phyloP scores from a whole-genome alignment of 2,113 vertebrate species.

The Crocuta crocuta region DNA sequence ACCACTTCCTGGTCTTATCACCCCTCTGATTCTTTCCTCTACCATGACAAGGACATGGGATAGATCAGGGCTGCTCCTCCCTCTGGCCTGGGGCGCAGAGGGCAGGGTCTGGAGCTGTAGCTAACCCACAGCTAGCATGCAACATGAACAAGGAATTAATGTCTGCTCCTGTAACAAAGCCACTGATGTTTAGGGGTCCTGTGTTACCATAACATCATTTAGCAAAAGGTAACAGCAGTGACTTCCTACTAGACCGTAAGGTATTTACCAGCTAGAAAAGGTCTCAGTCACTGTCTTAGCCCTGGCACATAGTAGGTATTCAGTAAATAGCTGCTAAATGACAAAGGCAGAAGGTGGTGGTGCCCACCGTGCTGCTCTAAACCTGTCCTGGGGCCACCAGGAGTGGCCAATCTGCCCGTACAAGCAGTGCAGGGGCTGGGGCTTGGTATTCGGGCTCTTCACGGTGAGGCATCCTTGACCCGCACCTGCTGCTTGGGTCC shows the following conservation, averaged over 20 bases:
- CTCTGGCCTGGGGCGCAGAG: background rate
- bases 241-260: background rate
- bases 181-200: background rate
- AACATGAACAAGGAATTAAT: too few relatives aligned
- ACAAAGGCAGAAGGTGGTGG: background rate
- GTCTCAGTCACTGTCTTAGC: background rate
- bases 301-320: background rate
- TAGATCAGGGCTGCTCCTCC: background rate
- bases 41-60: background rate
- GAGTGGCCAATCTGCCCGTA: background rate
- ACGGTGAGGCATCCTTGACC: background rate
- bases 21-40: background rate
- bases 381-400: background rate
- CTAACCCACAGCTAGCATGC: accelerated
- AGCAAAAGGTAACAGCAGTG: background rate
- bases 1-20: background rate
- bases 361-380: too few relatives aligned
- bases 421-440: background rate
- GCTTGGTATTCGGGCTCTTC: accelerated
- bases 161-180: background rate
- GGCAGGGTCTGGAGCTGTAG: background rate
- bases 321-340: background rate
- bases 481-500: accelerated
- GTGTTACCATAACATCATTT: background rate
- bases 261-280: background rate